A percentile compares a stretch with the other conserved stretches of the same genome.
Conservation (phyloP, 2,888 invertebrate genomes). For the Apamea epomidion region DNA sequence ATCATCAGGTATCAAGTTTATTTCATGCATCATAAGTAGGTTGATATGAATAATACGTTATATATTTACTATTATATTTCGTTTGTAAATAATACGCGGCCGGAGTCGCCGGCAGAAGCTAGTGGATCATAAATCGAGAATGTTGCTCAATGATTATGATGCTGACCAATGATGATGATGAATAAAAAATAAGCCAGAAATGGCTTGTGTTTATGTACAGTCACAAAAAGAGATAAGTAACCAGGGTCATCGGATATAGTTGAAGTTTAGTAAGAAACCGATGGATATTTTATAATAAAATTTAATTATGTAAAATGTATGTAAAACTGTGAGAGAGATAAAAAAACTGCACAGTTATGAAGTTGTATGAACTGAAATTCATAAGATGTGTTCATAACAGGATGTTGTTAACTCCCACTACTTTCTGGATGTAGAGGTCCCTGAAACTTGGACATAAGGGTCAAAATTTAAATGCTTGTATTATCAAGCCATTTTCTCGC, state of each 20-base stretch:
- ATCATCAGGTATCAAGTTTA: slow-evolving; percentile 8
- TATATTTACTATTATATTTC: background rate
- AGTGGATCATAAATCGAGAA: background rate
- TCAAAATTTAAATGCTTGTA: background rate
- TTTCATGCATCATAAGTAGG: background rate
- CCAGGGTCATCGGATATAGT: no score
- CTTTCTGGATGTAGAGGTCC: background rate
- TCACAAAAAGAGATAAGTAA: no score
- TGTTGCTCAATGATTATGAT: background rate
- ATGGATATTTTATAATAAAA: no score
- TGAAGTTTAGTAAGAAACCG: no score
- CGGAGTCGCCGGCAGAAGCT: background rate
- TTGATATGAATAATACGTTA: background rate
- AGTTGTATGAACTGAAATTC: background rate
- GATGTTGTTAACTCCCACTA: background rate
- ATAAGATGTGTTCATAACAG: background rate
- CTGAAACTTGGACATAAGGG: background rate
- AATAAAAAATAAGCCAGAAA: no score
- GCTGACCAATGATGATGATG: no score
- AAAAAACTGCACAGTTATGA: background rate
- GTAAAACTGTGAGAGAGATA: background rate
- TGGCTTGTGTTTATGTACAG: background rate
- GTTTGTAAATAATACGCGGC: background rate
- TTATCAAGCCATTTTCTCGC: background rate
- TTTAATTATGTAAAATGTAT: no score